Percentiles rank a stretch among this genome's conserved stretches.
Evolutionary conservation across 2,113 vertebrate species (phyloP).

Genomic region (Furnarius figulus): DNA sequence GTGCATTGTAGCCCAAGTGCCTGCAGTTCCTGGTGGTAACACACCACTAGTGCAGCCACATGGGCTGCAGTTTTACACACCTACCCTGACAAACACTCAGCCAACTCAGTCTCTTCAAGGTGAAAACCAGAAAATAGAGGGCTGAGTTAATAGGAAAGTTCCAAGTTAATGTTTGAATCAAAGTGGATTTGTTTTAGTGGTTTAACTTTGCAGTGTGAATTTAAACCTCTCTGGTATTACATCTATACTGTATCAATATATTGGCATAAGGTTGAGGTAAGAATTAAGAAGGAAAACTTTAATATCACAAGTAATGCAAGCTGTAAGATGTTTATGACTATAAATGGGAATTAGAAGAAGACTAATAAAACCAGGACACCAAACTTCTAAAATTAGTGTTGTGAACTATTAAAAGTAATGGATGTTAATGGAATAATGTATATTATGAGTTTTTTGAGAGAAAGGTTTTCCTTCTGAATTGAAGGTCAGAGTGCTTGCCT

Average conservation of each 20-base stretch:
- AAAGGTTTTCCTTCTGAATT: slow-evolving; percentile 24
- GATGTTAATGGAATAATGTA: slow-evolving; percentile 23
- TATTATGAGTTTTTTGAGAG: slow-evolving; percentile 12
- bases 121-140: neutral
- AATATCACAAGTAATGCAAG: neutral
- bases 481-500: slow-evolving; percentile 22
- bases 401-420: slow-evolving; percentile 46
- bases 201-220: neutral
- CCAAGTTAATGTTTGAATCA: neutral
- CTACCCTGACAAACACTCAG: neutral
- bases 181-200: neutral
- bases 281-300: slow-evolving; percentile 28
- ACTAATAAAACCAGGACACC: neutral
- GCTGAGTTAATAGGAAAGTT: neutral
- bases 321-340: slow-evolving; percentile 37
- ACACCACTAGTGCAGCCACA: neutral
- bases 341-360: neutral
- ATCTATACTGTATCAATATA: neutral
- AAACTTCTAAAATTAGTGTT: slow-evolving; percentile 29
- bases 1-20: neutral
- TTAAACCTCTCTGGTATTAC: neutral
- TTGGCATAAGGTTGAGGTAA: neutral
- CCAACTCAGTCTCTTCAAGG: neutral
- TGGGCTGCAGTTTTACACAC: neutral
- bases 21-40: neutral